A percentile compares a stretch with the other conserved stretches of the same genome.
Conservation (phyloP, 2,888 invertebrate genomes). For the Falcaria lacertinaria region DNA sequence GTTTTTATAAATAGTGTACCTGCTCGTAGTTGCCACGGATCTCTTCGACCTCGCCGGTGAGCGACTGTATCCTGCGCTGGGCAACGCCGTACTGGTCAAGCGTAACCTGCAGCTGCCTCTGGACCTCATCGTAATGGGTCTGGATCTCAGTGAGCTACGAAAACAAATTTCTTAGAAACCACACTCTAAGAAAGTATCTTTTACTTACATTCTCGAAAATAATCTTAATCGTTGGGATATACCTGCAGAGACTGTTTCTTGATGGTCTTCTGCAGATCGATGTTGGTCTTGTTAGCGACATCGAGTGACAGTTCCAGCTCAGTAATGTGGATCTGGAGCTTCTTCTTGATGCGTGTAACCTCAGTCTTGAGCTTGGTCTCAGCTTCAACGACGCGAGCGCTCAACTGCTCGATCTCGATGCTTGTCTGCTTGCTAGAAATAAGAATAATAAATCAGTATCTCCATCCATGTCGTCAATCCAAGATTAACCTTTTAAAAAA, state of each 20-base stretch:
- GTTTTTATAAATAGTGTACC: no score
- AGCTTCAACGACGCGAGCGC: conserved; percentile 96
- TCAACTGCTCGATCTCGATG: conserved; percentile 98
- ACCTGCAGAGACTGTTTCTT: conserved; percentile 97
- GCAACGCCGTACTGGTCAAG: conserved; percentile 95
- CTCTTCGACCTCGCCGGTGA: conserved; percentile 98
- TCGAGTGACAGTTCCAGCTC: conserved; percentile 98
- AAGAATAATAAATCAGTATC: conserved; percentile 10
- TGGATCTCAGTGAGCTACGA: conserved; percentile 90
- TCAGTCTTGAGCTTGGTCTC: conserved; percentile 98
- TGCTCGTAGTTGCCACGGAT: conserved; percentile 93
- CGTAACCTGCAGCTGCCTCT: conserved; percentile 96
- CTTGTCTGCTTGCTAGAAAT: conserved; percentile 94
- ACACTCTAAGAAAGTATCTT: neutral
- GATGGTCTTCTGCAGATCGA: conserved; percentile 97
- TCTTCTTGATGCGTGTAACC: conserved; percentile 98
- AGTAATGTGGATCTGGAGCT: conserved; percentile 98
- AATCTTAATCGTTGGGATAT: conserved; percentile 11
- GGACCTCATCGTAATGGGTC: conserved; percentile 97
- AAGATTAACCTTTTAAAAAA: no score
- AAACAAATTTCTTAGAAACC: neutral
- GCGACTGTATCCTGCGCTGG: conserved; percentile 93
- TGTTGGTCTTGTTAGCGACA: conserved; percentile 98
- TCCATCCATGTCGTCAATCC: no score
- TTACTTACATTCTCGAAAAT: no score